Base-by-base conservation (phyloP, 2,113 vertebrate species). In the Callionymus lyra region DNA sequence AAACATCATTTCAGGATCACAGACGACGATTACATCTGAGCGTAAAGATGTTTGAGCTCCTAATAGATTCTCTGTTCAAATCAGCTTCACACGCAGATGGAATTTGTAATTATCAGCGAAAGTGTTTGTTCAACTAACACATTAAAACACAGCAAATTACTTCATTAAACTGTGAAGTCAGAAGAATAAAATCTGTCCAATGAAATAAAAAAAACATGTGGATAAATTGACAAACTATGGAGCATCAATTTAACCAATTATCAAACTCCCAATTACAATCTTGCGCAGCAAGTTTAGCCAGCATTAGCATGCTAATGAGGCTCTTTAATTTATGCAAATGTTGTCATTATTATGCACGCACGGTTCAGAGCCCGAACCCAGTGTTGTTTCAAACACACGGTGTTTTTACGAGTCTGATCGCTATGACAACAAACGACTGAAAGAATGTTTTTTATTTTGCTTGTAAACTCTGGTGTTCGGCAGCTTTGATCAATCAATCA, bases 261-360 rank as follows among this genome's bases (percentile, higher is more conserved):
- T 61, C 67, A 68, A 63, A 68, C 59, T 58, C 40, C 43, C 63
- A 50, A 64, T 75, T 71, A 65, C 53, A 63, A 57, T 48, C 56
- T 71, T 55, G 62, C 60, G 45, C 47, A 70, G 39, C 11, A 70
- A 56, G 62, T 66, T 76, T 74, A 63, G 52, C 38, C 47, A 61
- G 57, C 63, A 72, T 79, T 76, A 72, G 62, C 65, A 80, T 60
- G 59, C 78, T 68, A 77, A 81, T 77, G 68, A 80, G 76, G 65
- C 67, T 59, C 53, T 65, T 64, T 82, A 79, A 85, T 81, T 45
- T 78, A 87, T 87, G 82, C 76, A 83, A 83, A 87, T 77, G 16
- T 72, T 68, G 46, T 55, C 44, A 78, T 83, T 83, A 81, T 78
- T 81, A 85, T 85, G 78, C 82, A 74, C 67, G 77, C 76, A 71